Evolutionary conservation across 2,797 vertebrate genomes (phyloP).

Genomic region (Sebastes paucispinis): DNA sequence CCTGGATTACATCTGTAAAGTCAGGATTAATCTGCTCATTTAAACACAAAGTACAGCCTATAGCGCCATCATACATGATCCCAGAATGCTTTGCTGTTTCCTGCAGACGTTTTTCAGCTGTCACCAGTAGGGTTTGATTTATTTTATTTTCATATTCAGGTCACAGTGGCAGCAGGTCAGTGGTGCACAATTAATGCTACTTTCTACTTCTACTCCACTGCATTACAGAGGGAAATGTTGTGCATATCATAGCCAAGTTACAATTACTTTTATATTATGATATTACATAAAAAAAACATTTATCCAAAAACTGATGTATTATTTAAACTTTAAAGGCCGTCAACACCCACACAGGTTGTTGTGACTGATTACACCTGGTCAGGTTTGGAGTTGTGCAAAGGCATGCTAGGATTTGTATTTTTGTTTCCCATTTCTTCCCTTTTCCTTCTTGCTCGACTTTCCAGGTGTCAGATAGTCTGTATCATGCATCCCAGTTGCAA

Average conservation of each 20-base stretch:
- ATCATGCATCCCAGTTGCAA: no score
- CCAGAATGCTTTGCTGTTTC: constrained; percentile 2
- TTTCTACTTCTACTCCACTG: not conserved
- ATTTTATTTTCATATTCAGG: not conserved
- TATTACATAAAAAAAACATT: no score
- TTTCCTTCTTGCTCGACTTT: no score
- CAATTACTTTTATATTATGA: not conserved
- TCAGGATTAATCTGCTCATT: constrained; percentile 24
- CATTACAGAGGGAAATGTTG: not conserved
- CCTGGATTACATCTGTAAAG: constrained; percentile 18
- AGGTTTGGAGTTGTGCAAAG: not conserved
- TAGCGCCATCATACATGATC: not conserved
- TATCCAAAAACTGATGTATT: no score
- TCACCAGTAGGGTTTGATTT: not conserved
- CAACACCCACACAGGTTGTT: not conserved
- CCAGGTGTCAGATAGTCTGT: no score
- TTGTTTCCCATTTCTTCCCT: no score
- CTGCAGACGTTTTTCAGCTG: not conserved
- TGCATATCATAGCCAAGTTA: not conserved
- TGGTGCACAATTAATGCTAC: not conserved
- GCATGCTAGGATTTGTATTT: not conserved
- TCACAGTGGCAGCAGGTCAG: not conserved
- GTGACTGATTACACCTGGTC: not conserved
- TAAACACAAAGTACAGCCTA: not conserved
- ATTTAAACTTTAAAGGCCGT: no score